These are phyloP conservation scores for Cardiocondyla obscurior DNA, from an alignment of 1,140 invertebrate genomes.

Conservation along the genomic window DNA sequence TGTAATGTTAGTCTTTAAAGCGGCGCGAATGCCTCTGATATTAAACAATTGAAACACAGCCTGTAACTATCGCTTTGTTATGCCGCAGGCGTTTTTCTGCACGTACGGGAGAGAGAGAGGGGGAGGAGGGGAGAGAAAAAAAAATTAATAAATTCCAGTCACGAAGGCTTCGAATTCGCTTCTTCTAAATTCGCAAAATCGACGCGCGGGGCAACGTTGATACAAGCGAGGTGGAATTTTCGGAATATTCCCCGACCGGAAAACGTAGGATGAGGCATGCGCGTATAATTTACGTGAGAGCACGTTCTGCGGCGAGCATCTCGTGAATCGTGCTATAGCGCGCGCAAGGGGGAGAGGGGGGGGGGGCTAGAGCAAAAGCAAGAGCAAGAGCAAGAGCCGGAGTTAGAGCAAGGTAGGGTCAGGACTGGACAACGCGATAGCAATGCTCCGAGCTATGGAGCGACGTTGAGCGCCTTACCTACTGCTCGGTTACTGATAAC, in stretches of 20 bases:
- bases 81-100: background rate
- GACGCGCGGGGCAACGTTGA: constrained; percentile 20
- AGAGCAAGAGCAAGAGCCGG: constrained; percentile 49
- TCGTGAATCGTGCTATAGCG: constrained; percentile 50
- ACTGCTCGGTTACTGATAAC: constrained; percentile 76
- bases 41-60: background rate
- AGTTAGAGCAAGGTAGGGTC: constrained; percentile 69
- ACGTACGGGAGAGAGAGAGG: too few species aligned
- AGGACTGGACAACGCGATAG: constrained; percentile 79
- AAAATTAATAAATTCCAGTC: constrained; percentile 49
- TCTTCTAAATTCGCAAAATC: constrained; percentile 50
- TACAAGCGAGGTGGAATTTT: constrained; percentile 48
- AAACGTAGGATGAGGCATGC: constrained; percentile 54
- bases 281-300: constrained; percentile 63
- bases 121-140: too few species aligned
- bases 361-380: constrained; percentile 46
- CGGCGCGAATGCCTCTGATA: background rate
- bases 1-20: background rate
- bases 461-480: constrained; percentile 78
- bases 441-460: constrained; percentile 70
- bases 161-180: constrained; percentile 24
- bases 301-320: constrained; percentile 60
- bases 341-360: constrained; percentile 48
- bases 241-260: constrained; percentile 44
- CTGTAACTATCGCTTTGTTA: too few species aligned